A percentile compares a stretch with the other conserved stretches of the same genome.
Conservation (phyloP, 2,113 vertebrate genomes). For the Sinosuthora webbiana region DNA sequence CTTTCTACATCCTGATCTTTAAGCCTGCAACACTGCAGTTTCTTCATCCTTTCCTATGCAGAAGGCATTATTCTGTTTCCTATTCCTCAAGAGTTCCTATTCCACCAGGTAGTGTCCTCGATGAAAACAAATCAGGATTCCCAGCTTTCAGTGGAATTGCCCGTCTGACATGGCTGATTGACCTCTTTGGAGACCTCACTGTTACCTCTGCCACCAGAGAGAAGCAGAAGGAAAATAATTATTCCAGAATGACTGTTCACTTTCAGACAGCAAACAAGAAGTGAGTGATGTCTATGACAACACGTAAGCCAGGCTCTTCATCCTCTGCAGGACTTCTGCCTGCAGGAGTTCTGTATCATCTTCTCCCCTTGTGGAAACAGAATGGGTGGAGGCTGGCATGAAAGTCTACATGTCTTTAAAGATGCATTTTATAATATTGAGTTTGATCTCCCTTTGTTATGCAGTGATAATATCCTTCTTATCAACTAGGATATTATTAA, state of each 20-base stretch:
- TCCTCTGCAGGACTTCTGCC: not conserved
- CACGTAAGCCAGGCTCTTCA: not conserved
- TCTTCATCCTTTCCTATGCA: not conserved
- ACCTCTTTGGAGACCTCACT: conserved; percentile 89
- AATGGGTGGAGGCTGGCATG: not conserved
- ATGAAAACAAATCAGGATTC: conserved; percentile 83
- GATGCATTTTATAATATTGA: not conserved
- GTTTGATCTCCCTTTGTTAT: not conserved
- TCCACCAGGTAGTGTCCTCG: conserved; percentile 77
- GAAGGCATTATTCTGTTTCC: not conserved
- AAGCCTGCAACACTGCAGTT: not conserved
- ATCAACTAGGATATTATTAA: not conserved
- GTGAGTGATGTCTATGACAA: conserved; percentile 61
- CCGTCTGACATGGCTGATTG: conserved; percentile 89
- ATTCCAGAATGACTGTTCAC: conserved; percentile 85
- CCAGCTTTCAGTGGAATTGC: conserved; percentile 87
- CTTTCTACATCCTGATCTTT: not conserved
- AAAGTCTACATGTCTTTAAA: not conserved
- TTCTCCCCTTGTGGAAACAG: not conserved
- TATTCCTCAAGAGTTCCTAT: not conserved
- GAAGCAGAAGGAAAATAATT: conserved; percentile 73
- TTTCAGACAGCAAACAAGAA: conserved; percentile 79
- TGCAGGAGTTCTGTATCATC: not conserved
- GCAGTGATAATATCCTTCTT: not conserved
- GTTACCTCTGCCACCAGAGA: conserved; percentile 78